Evolutionary conservation across 1,140 invertebrate species (phyloP).

Genomic region (Globodera rostochiensis): DNA sequence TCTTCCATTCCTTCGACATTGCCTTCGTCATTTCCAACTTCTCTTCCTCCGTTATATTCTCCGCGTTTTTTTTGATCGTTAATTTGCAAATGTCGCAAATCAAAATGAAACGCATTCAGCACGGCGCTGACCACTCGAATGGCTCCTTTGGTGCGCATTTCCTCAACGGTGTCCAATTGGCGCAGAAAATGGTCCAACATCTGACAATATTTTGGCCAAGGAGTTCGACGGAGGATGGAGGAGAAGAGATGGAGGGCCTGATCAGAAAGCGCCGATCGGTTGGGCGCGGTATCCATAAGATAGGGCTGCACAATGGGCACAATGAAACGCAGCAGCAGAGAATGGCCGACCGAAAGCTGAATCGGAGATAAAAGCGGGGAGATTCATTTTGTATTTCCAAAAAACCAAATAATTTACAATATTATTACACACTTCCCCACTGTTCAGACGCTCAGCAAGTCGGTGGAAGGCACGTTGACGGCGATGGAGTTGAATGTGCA

Average conservation of each 20-base stretch:
- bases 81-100: slow-evolving; percentile 69
- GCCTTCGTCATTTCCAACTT: slow-evolving; percentile 47
- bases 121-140: slow-evolving; percentile 79
- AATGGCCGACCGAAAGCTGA: slow-evolving; percentile 50
- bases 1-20: slow-evolving; percentile 44
- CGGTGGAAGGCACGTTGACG: slow-evolving; percentile 51
- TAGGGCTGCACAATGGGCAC: slow-evolving; percentile 81
- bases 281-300: slow-evolving; percentile 77
- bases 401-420: too few relatives aligned
- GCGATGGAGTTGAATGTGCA: slow-evolving; percentile 73
- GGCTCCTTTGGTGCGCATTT: slow-evolving; percentile 78
- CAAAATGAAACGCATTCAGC: slow-evolving; percentile 88
- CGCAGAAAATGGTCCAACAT: slow-evolving; percentile 36
- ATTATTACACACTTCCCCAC: slow-evolving; percentile 31
- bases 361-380: slow-evolving; percentile 25
- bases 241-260: slow-evolving; percentile 70
- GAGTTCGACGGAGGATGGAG: slow-evolving; percentile 36
- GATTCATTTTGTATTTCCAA: not conserved
- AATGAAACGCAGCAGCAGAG: slow-evolving; percentile 76
- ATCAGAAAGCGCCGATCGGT: slow-evolving; percentile 81
- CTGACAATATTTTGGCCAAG: slow-evolving; percentile 63
- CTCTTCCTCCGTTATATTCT: slow-evolving; percentile 67
- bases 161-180: slow-evolving; percentile 74
- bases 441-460: slow-evolving; percentile 35
- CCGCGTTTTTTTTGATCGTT: not conserved